phyloP scores from a whole-genome alignment of 2,888 invertebrate genomes.

The Epinotia ramella region DNA sequence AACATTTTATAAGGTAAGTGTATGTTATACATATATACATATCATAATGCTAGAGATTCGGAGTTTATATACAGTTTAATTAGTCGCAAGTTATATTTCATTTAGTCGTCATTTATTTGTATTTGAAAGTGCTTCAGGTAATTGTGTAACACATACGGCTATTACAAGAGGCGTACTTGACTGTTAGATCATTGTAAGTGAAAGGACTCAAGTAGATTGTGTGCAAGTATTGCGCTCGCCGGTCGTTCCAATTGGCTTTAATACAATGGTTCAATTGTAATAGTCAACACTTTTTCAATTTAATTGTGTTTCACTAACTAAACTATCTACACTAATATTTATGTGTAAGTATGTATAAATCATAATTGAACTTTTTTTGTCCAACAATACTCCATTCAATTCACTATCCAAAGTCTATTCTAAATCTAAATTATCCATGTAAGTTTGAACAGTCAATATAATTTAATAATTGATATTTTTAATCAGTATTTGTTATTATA shows the following conservation, averaged over 20 bases:
- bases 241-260: neutral
- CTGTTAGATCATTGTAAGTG: constrained; percentile 36
- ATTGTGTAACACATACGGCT: constrained; percentile 30
- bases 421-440: neutral
- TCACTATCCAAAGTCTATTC: neutral
- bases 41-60: constrained; percentile 9
- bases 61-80: constrained; percentile 19
- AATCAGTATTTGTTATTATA: neutral
- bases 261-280: neutral
- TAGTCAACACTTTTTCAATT: neutral
- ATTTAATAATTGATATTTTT: neutral
- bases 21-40: constrained; percentile 1
- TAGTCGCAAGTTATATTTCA: neutral
- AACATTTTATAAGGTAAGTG: constrained; percentile 31
- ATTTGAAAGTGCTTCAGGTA: constrained; percentile 21
- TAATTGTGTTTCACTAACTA: neutral
- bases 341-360: neutral
- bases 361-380: neutral
- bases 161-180: constrained; percentile 20
- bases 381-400: neutral
- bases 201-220: constrained; percentile 33
- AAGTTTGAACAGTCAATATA: too few relatives aligned
- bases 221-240: constrained; percentile 1
- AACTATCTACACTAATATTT: neutral
- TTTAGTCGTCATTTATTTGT: neutral